These are phyloP conservation scores for Dyspetes luteomarginatus DNA, from an alignment of 2,888 invertebrate genomes.

Conservation along the genomic window DNA sequence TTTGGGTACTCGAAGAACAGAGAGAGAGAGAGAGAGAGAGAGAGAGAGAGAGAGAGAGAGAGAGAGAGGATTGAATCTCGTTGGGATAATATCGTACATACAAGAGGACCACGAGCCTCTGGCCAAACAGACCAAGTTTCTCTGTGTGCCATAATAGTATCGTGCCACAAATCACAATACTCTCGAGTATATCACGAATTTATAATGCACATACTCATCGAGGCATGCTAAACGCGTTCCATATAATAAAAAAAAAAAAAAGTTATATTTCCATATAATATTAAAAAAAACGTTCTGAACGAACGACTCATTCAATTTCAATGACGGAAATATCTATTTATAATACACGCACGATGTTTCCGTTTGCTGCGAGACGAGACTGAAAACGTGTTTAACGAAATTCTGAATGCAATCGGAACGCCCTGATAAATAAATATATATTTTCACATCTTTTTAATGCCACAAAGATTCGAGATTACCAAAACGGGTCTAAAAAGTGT, in stretches of 20 bases:
- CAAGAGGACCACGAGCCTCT: slow-evolving; percentile 15
- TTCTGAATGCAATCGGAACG: no score
- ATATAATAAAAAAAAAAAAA: neutral
- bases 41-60: neutral
- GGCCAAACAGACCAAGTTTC: slow-evolving; percentile 15
- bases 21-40: slow-evolving; percentile 28
- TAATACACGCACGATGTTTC: slow-evolving; percentile 61
- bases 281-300: slow-evolving; percentile 18
- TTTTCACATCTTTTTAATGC: no score
- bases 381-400: no score
- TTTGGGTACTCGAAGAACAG: slow-evolving; percentile 38
- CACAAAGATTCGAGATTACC: no score
- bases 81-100: neutral
- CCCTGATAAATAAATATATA: no score
- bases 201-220: slow-evolving; percentile 2
- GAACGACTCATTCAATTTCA: slow-evolving; percentile 69
- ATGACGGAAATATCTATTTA: slow-evolving; percentile 76
- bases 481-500: no score
- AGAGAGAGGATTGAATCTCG: slow-evolving; percentile 1
- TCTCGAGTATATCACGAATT: slow-evolving; percentile 17
- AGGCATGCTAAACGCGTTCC: neutral
- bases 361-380: slow-evolving; percentile 26
- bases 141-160: slow-evolving; percentile 54
- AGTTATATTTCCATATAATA: no score
- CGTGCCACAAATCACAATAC: slow-evolving; percentile 56